phyloP scores from a whole-genome alignment of 2,888 invertebrate genomes.

The Azorinus chamasolen region DNA sequence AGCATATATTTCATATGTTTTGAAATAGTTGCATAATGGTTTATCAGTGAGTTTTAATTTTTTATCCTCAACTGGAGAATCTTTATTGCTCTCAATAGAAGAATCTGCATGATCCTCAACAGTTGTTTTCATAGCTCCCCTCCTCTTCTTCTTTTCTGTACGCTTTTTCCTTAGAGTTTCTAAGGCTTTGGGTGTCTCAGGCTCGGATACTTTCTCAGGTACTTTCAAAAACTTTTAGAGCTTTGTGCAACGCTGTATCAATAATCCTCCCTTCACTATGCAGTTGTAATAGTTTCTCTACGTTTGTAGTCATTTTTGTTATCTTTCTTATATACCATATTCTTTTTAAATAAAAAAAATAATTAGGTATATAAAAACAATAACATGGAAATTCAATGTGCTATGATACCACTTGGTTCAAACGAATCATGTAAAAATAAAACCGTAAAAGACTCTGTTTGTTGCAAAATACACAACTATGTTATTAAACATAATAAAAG shows the following conservation, averaged over 20 bases:
- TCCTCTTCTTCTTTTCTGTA: slow-evolving; percentile 4
- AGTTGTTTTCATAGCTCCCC: background rate
- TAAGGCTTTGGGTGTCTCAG: too few relatives aligned
- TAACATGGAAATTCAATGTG: too few relatives aligned
- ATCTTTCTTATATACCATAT: background rate
- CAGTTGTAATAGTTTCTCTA: slow-evolving; percentile 11
- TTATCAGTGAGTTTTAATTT: too few relatives aligned
- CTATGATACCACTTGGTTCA: too few relatives aligned
- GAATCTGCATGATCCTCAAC: slow-evolving; percentile 1
- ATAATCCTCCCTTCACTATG: slow-evolving; percentile 6
- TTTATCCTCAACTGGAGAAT: slow-evolving; percentile 7
- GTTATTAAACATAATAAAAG: too few relatives aligned
- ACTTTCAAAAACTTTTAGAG: background rate
- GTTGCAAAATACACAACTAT: too few relatives aligned
- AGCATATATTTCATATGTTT: slow-evolving; percentile 24
- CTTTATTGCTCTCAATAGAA: background rate
- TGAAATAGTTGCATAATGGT: too few relatives aligned
- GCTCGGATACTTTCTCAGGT: too few relatives aligned
- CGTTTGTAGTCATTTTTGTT: slow-evolving; percentile 10
- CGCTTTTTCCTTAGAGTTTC: slow-evolving; percentile 1
- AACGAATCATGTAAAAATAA: slow-evolving; percentile 4
- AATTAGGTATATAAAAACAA: too few relatives aligned
- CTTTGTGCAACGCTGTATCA: slow-evolving; percentile 11
- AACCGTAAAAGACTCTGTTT: too few relatives aligned
- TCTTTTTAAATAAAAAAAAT: slow-evolving; percentile 6